phyloP scores from a whole-genome alignment of 2,113 vertebrate species.

The Neofelis nebulosa region DNA sequence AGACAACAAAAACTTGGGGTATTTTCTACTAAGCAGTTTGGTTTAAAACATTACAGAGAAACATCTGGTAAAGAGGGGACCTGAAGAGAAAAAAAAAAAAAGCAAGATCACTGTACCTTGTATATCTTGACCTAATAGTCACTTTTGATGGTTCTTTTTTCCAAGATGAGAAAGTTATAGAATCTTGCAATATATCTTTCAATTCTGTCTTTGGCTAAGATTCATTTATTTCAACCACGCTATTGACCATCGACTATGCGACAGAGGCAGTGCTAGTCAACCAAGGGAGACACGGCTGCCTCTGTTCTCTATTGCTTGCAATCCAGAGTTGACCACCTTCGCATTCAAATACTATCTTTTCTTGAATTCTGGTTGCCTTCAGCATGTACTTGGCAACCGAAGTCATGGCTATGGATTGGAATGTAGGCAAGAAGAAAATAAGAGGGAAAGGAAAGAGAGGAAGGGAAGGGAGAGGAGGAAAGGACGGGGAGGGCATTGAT shows the following conservation, averaged over 20 bases:
- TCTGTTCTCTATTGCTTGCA: not conserved
- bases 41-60: not conserved
- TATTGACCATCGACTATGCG: not conserved
- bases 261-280: not conserved
- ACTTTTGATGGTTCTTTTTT: not conserved
- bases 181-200: not conserved
- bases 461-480: fast-evolving
- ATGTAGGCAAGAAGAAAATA: not conserved
- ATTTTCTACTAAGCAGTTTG: not conserved
- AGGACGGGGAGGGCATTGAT: fast-evolving
- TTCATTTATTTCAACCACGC: not conserved
- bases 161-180: not conserved
- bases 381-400: not conserved
- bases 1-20: not conserved
- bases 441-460: not conserved
- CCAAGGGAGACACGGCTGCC: not conserved
- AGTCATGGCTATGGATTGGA: not conserved
- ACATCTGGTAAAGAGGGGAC: not conserved
- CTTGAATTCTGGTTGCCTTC: no score
- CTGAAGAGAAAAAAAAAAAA: not conserved
- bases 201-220: not conserved
- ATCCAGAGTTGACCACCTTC: no score
- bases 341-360: not conserved
- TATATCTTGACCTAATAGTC: not conserved
- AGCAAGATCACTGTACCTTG: not conserved